Evolutionary conservation across 2,113 vertebrate genomes (phyloP), one percentile per base, ranked within the genome.

Genomic region (Loxodonta africana): DNA sequence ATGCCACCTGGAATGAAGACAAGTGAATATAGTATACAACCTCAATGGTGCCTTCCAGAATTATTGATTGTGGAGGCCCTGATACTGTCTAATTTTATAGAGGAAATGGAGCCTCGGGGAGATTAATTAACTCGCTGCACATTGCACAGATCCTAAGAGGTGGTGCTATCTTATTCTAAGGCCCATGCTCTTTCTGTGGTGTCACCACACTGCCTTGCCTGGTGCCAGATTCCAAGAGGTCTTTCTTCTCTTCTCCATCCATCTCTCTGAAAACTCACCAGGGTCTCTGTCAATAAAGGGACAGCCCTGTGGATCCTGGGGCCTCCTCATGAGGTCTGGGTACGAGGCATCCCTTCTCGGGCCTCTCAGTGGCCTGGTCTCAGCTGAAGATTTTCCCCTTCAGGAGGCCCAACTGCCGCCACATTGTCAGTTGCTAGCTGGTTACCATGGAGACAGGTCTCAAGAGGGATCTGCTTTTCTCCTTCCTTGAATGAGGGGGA

Each of bases 391-490:
- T 97, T 96, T 93, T 86, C 97, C 96, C 96, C 91, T 97, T 95
- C 82, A 94, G 92, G 96, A 97, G 97, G 96, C 96, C 97, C 97
- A 94, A 97, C 94, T 97, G 97, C 96, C 2, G 84, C 93, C 96
- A 97, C 98, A 97, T 95, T 97, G 95, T 97, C 98, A 98, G 91
- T 97, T 97, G 96, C 97, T 97, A 63, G 94, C 94, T 91, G 91
- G 98, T 98, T 98, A 87, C 97, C 87, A 98, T 98, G 96, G 98
- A 97, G 97, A 98, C 98, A 10, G 76, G 91, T 95, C 97, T 98
- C 98, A 97, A 97, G 97, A 97, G 97, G 96, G 94, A 95, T 97
- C 96, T 97, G 98, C 97, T 97, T 98, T 98, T 98, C 91, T 98
- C 92, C 95, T 83, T 97, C 80, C 96, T 90, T 97, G 97, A 97